These are phyloP conservation scores for Ichneumon xanthorius DNA, from an alignment of 2,888 invertebrate species.

Conservation along the genomic window DNA sequence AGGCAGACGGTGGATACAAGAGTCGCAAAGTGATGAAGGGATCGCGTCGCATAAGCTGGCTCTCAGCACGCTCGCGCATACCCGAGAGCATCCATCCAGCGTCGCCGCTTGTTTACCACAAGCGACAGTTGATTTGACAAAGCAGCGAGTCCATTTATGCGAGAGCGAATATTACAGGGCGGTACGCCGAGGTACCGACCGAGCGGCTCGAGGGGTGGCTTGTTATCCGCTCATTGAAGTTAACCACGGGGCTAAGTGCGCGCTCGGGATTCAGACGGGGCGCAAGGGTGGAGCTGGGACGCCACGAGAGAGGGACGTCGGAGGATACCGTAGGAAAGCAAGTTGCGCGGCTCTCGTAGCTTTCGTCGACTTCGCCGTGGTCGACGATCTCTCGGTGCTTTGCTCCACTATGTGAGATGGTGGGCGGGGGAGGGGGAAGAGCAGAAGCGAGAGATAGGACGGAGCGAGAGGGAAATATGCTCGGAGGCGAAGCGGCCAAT, in stretches of 20 bases:
- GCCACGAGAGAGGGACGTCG: constrained; percentile 50
- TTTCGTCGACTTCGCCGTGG: constrained; percentile 36
- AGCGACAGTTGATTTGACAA: constrained; percentile 84
- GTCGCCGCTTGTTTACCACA: constrained; percentile 75
- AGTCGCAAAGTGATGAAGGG: background rate
- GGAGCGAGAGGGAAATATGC: constrained; percentile 46
- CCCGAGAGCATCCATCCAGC: constrained; percentile 1
- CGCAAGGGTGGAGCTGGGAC: constrained; percentile 21
- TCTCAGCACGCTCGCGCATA: constrained; percentile 38
- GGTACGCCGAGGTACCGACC: constrained; percentile 23
- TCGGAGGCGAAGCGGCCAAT: constrained; percentile 79
- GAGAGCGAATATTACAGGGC: constrained; percentile 84
- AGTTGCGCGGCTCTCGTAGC: constrained; percentile 50
- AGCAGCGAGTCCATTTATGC: constrained; percentile 84
- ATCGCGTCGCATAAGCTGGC: constrained; percentile 24
- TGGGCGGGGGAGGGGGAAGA: background rate
- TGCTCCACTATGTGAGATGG: background rate
- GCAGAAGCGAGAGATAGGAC: constrained; percentile 41
- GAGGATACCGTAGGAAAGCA: constrained; percentile 48
- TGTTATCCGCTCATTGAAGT: constrained; percentile 85
- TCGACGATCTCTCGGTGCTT: constrained; percentile 36
- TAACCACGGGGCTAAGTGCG: constrained; percentile 84
- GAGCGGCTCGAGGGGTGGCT: constrained; percentile 80
- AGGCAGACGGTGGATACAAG: background rate
- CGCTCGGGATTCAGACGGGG: constrained; percentile 63